Base-by-base conservation (phyloP, 2,888 invertebrate species). In the Neoscelio sp. region DNA sequence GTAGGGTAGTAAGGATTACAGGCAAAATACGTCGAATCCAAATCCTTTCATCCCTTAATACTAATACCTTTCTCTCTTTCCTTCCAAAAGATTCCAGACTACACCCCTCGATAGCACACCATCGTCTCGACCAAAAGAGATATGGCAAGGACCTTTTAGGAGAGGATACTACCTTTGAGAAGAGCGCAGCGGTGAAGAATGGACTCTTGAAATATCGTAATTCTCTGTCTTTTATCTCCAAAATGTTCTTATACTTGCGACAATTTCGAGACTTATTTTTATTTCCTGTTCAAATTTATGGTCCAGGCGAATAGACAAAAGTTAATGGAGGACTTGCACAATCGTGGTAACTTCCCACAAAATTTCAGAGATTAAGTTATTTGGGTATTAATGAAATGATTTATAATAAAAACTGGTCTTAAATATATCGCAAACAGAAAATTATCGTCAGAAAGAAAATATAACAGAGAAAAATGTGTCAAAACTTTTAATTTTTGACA, bases 41-140 rank as follows among this genome's bases (percentile, higher is more conserved):
- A 86, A 88, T 86, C 86, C 83, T 83, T 86, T 87, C 82, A 86
- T 87, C 85, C 86, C 79, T 85, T 85, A 85, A 86, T 84, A 80
- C 85, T 75, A 23, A 68, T 50, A 77, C 52, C 18, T 54, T 68
- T 76, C 68, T 70, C 73, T 73, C 64, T 68, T 58, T 70, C 73
- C 42, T 65, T 46, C 65, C 50, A 65, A 65, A 71, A 71, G 77
- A 65, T 77, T 64, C 46, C 40, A 65, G 44, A 67, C 65, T 65
- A 70, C 54, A 74, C 68, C 42, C 65, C 74, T 65, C 74, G 77
- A 80, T 80, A 77, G 77, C 77, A 60, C 70, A 58, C 62, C 76
- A 73, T 67, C 77, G 58, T 65, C 42, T 70, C 48, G 68, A 48
- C 77, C 70, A 65, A 70, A 70, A 77, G 64, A 77, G 77, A 70